Percentiles rank a stretch among this genome's conserved stretches.
These are phyloP conservation scores for Xenopus borealis DNA, from an alignment of 2,113 vertebrate genomes.

Conservation along the genomic window DNA sequence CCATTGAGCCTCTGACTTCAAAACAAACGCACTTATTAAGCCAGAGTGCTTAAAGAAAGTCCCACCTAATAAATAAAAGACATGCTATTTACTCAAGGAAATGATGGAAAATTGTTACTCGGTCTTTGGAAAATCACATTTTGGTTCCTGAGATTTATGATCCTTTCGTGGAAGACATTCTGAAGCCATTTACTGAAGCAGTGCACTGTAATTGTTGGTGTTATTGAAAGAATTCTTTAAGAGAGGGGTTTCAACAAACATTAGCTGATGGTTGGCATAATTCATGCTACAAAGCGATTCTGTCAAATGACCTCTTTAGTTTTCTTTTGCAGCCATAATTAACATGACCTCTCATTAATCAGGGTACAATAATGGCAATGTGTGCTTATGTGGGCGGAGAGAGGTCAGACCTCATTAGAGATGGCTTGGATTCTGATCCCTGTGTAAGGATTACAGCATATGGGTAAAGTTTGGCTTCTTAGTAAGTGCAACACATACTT, in stretches of 20 bases:
- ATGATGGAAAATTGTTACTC: slow-evolving; percentile 51
- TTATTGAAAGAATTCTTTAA: slow-evolving; percentile 2
- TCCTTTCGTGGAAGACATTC: neutral
- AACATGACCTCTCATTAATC: slow-evolving; percentile 43
- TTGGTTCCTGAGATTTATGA: slow-evolving; percentile 49
- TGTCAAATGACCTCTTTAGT: slow-evolving; percentile 34
- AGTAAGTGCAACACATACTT: neutral
- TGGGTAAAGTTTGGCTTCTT: slow-evolving; percentile 1
- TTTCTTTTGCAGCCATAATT: slow-evolving; percentile 27
- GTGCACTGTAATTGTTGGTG: slow-evolving; percentile 7
- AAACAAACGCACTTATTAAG: slow-evolving; percentile 57
- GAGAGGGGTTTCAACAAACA: slow-evolving; percentile 5
- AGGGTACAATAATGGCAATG: slow-evolving; percentile 31
- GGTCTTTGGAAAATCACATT: slow-evolving; percentile 47
- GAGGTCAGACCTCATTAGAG: slow-evolving; percentile 31
- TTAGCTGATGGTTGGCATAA: slow-evolving; percentile 30
- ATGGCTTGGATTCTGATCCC: slow-evolving; percentile 9
- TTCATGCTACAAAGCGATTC: slow-evolving; percentile 39
- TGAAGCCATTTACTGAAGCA: neutral
- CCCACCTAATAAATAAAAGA: slow-evolving; percentile 59
- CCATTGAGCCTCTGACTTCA: slow-evolving; percentile 53
- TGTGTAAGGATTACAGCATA: slow-evolving; percentile 31
- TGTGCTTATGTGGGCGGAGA: slow-evolving; percentile 12
- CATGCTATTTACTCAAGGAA: slow-evolving; percentile 54
- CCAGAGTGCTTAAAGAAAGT: slow-evolving; percentile 47